Evolutionary conservation across 2,888 invertebrate species (phyloP).

Genomic region (Trissoscelio sp.): DNA sequence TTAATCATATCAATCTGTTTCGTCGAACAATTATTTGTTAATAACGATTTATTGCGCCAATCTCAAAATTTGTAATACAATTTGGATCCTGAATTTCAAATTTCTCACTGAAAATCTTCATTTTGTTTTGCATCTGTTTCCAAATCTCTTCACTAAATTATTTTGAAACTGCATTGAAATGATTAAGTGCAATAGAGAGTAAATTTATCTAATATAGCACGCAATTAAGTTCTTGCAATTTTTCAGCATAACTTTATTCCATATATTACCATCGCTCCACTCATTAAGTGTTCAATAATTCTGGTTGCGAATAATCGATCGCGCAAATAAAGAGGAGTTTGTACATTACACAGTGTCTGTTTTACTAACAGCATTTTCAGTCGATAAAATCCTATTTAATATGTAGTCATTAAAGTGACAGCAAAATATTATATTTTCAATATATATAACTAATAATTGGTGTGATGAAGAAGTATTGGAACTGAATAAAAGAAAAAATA

Average conservation of each 20-base stretch:
- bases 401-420: conserved; percentile 26
- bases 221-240: neutral
- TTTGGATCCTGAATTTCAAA: too few relatives aligned
- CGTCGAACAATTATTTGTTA: neutral
- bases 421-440: too few relatives aligned
- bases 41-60: too few relatives aligned
- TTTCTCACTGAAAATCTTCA: too few relatives aligned
- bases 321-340: conserved; percentile 27
- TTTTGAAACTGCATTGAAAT: too few relatives aligned
- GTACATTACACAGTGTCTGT: conserved; percentile 34
- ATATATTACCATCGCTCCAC: conserved; percentile 11
- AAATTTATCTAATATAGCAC: neutral
- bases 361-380: conserved; percentile 28
- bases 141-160: too few relatives aligned
- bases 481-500: too few relatives aligned
- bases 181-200: too few relatives aligned
- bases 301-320: conserved; percentile 19
- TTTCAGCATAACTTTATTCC: conserved; percentile 3
- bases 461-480: too few relatives aligned
- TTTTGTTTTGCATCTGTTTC: too few relatives aligned
- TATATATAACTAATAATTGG: too few relatives aligned
- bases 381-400: conserved; percentile 37
- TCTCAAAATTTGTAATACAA: too few relatives aligned
- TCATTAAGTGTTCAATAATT: conserved; percentile 32
- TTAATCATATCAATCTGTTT: conserved; percentile 24